Conservation (phyloP, 2,113 vertebrate genomes). For the Epinephelus moara region DNA sequence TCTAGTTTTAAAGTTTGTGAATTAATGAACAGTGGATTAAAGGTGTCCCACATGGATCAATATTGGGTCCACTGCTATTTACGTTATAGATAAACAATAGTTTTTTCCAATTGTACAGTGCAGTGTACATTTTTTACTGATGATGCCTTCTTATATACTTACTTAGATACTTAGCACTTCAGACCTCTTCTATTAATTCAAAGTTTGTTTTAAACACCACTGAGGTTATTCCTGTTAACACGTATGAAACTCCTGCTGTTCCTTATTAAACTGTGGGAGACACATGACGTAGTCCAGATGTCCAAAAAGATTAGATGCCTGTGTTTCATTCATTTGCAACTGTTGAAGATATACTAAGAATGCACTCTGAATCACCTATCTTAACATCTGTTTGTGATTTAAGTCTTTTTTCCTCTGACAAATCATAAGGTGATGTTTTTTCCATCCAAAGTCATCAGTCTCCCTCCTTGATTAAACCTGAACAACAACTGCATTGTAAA, state of each 20-base stretch:
- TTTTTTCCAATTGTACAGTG: not conserved
- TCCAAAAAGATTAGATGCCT: not conserved
- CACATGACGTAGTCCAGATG: conserved; percentile 11
- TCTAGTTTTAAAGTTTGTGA: no score
- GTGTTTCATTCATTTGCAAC: conserved; percentile 15
- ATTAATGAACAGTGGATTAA: no score
- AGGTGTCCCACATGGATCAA: not conserved
- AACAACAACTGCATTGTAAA: not conserved
- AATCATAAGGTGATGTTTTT: not conserved
- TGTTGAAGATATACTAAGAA: not conserved
- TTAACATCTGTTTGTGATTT: conserved; percentile 27
- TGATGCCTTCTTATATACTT: not conserved
- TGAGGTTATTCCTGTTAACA: not conserved
- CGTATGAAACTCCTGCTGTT: not conserved
- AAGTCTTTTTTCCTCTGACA: not conserved
- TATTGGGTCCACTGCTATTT: not conserved
- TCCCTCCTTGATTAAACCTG: not conserved
- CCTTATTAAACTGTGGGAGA: not conserved
- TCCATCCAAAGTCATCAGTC: not conserved
- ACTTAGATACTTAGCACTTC: no score
- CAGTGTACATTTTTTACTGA: not conserved
- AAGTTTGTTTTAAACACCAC: not conserved
- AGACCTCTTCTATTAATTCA: not conserved
- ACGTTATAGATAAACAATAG: not conserved
- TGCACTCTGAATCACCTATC: not conserved